Base-by-base conservation (phyloP, 1,140 invertebrate species). In the Phocides pigmalion region DNA sequence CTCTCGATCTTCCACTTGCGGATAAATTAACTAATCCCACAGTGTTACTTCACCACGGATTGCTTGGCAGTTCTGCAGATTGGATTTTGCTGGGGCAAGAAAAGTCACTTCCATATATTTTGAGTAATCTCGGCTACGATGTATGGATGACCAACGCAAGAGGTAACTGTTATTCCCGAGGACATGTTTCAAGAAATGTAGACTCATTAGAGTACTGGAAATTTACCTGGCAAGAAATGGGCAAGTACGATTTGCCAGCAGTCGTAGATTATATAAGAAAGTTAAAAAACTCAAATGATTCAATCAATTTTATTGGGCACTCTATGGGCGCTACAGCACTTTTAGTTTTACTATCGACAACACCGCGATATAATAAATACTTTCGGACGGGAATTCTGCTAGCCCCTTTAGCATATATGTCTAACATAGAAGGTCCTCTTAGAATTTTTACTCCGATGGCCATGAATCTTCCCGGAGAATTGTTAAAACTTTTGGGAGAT, bases 1-100 rank as follows among this genome's bases (percentile, higher is more conserved):
- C 87, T 70, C 51, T 82, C 72, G 15, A 22, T 11, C 3, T 32
- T 3, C 16, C 14, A 61, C 37, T 25, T 9, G n/a, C 17, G 6
- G 12, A 6, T 16, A 68, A 79, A 12, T 12, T 83, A 16, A 42
- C 69, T 4, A 62, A 82, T 25, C 28, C 65, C 41, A 79, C 80
- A 42, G 93, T 96, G 4, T 92, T 95, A 32, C 79, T 97, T 1
- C 96, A 97, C 76, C 96, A 97, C 81, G 97, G 96, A 0, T 87
- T 97, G 4, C 81, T 97, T 0, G 94, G 94, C 2, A 95, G 95
- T 73, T 96, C 96, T 0, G 93, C 94, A 0, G 95, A 96, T 84
- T 97, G 94, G 94, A 93, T 97, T 14, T 83, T 96, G 12, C 93
- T 94, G 66, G 94, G 94, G 14, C 91, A 93, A 3, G 82, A 94